phyloP scores from a whole-genome alignment of 2,888 invertebrate genomes.

The Mythimna pallens region DNA sequence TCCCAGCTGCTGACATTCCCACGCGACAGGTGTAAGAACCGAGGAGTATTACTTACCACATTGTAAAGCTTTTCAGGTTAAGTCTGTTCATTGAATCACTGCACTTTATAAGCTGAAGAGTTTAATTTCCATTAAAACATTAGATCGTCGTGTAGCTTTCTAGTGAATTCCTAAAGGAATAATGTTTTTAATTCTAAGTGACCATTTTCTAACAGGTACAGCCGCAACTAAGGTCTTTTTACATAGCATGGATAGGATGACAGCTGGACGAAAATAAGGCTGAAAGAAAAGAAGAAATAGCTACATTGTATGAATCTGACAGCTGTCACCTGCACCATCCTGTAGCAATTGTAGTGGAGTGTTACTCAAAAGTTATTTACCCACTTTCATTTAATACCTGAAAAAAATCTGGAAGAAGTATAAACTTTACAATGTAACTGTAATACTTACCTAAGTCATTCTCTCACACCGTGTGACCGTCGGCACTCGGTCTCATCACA shows the following conservation, averaged over 20 bases:
- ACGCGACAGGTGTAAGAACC: constrained; percentile 50
- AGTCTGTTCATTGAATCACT: constrained; percentile 22
- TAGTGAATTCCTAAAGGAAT: constrained; percentile 1
- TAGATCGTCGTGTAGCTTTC: background rate
- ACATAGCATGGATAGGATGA: too few species aligned
- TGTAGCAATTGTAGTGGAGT: too few species aligned
- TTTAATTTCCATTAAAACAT: background rate
- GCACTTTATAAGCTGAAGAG: background rate
- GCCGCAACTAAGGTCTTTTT: too few species aligned
- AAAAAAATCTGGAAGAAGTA: constrained; percentile 3
- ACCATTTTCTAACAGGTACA: background rate
- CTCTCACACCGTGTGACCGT: constrained; percentile 71
- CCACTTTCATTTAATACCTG: background rate
- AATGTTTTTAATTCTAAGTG: background rate
- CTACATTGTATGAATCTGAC: too few species aligned
- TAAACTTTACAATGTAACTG: constrained; percentile 2
- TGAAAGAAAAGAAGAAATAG: too few species aligned
- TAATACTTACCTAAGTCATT: background rate
- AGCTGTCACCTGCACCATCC: too few species aligned
- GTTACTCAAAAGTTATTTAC: background rate
- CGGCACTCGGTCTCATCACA: constrained; percentile 62
- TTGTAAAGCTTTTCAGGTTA: constrained; percentile 29
- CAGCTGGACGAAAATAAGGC: too few species aligned
- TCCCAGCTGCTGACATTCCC: constrained; percentile 41
- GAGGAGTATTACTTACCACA: constrained; percentile 10